phyloP scores from a whole-genome alignment of 2,888 invertebrate species.

The Drosophila percnosoma region DNA sequence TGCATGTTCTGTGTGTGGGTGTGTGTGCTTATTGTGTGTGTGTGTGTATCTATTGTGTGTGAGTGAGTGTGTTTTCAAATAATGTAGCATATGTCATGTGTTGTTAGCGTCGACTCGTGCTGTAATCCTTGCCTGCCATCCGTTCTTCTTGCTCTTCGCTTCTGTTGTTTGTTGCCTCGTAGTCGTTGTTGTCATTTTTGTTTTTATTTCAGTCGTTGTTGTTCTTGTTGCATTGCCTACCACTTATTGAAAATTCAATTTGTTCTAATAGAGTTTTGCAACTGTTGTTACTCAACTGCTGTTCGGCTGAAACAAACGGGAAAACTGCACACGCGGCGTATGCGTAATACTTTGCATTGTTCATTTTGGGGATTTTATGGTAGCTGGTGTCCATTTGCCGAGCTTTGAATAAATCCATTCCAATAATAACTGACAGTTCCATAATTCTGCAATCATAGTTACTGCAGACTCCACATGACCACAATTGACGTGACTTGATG shows the following conservation, averaged over 20 bases:
- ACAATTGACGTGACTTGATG: not conserved
- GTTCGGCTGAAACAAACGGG: constrained; percentile 1
- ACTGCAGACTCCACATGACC: not conserved
- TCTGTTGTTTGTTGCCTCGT: constrained; percentile 14
- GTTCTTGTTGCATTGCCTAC: constrained; percentile 42
- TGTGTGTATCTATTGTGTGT: constrained; percentile 26
- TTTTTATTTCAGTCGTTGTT: constrained; percentile 17
- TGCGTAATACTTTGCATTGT: constrained; percentile 34
- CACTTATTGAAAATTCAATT: constrained; percentile 75
- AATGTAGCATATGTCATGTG: constrained; percentile 70
- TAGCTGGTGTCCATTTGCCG: not conserved
- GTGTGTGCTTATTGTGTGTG: constrained; percentile 24
- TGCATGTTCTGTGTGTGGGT: constrained; percentile 18
- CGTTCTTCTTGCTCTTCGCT: constrained; percentile 11
- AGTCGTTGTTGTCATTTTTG: constrained; percentile 3
- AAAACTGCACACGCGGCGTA: constrained; percentile 34
- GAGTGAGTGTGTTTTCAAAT: constrained; percentile 27
- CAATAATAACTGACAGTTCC: not conserved
- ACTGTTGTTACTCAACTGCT: constrained; percentile 41
- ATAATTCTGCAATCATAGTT: not conserved
- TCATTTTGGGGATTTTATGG: not conserved
- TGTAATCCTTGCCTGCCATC: constrained; percentile 30
- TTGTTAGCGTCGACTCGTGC: constrained; percentile 44
- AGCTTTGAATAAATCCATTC: not conserved
- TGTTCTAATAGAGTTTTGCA: constrained; percentile 69